Evolutionary conservation across 2,113 vertebrate genomes (phyloP).

Genomic region (Orcinus orca): DNA sequence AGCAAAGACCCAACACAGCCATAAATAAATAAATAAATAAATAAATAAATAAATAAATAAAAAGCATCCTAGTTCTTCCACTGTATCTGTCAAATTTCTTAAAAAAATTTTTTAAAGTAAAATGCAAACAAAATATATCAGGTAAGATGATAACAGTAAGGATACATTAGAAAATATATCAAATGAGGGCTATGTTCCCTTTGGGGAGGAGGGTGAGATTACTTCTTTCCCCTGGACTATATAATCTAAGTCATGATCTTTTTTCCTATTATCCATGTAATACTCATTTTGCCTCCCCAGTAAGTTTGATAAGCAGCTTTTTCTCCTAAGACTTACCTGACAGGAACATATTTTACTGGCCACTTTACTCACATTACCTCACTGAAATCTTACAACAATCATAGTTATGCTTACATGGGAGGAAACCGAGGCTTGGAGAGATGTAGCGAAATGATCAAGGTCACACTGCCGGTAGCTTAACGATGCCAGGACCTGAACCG

Average conservation of each 20-base stretch:
- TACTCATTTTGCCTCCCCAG: not conserved
- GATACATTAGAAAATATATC: not conserved
- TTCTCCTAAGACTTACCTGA: not conserved
- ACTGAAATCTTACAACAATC: constrained; percentile 8
- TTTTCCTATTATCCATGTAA: not conserved
- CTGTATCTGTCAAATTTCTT: no score
- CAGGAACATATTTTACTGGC: not conserved
- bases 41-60: no score
- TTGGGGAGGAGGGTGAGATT: not conserved
- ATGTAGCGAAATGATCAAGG: not conserved
- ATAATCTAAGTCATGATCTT: not conserved
- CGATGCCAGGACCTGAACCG: not conserved
- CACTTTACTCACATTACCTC: not conserved
- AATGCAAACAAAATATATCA: not conserved
- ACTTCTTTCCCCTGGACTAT: not conserved
- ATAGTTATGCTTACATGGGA: not conserved
- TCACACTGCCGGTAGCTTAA: not conserved
- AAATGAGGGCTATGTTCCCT: not conserved
- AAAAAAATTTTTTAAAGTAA: not conserved
- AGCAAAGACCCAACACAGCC: no score
- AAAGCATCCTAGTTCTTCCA: no score
- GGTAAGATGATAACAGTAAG: not conserved
- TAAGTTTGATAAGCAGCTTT: not conserved
- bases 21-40: no score
- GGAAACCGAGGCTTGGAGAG: not conserved